Evolutionary conservation across 2,888 invertebrate genomes (phyloP).

Genomic region (Minunthozetes semirufus): DNA sequence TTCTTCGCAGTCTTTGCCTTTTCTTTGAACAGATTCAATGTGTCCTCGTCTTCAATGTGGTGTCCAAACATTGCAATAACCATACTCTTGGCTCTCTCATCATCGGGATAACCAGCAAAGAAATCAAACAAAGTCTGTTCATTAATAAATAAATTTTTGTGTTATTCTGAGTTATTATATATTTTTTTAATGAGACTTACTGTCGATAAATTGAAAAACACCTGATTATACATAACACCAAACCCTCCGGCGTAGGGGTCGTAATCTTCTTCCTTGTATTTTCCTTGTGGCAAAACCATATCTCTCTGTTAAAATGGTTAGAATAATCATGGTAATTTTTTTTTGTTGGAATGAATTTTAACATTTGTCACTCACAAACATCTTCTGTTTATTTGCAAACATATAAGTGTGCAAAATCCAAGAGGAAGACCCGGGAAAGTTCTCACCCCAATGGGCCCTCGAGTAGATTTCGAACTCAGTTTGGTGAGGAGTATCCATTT

Average conservation of each 20-base stretch:
- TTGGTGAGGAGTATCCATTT: conserved; percentile 56
- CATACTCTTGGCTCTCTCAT: not conserved
- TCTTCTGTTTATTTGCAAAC: not conserved
- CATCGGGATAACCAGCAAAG: not conserved
- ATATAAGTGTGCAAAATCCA: not conserved
- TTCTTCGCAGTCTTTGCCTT: not conserved
- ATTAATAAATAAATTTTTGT: no score
- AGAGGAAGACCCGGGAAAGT: conserved; percentile 38
- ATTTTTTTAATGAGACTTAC: not conserved
- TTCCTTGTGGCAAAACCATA: not conserved
- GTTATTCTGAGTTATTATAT: not conserved
- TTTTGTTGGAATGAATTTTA: no score
- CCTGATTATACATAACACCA: not conserved
- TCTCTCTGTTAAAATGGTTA: not conserved
- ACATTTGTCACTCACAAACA: not conserved
- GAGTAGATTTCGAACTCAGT: conserved; percentile 38
- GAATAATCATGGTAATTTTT: no score
- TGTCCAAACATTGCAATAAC: conserved; percentile 17
- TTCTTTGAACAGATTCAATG: not conserved
- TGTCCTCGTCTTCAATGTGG: not conserved
- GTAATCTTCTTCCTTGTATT: not conserved
- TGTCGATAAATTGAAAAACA: conserved; percentile 6
- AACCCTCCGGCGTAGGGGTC: not conserved
- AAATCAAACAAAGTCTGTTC: not conserved
- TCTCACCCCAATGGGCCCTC: conserved; percentile 41